Evolutionary conservation across 30 jellyfish, hydroid and myxozoan species (phyloP).

Genomic region (Turritopsis dohrnii): DNA sequence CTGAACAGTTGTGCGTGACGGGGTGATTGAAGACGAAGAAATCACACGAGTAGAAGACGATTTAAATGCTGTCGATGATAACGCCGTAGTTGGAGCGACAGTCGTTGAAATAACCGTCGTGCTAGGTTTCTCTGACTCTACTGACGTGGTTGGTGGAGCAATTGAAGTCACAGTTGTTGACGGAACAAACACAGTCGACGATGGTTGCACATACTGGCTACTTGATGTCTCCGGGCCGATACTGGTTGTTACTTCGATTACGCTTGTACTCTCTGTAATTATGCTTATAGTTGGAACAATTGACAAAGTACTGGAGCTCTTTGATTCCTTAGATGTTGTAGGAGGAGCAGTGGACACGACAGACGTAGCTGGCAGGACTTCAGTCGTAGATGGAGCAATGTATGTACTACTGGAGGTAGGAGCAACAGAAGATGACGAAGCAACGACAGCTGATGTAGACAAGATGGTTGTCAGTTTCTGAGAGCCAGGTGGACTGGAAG

Average conservation of each 20-base stretch:
- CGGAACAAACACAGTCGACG: constrained; percentile 4
- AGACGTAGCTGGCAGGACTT: neutral
- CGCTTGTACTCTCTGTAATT: neutral
- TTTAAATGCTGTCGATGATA: constrained; percentile 33
- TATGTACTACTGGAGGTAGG: neutral
- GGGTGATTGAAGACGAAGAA: constrained; percentile 26
- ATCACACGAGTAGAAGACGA: constrained; percentile 18
- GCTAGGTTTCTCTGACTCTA: constrained; percentile 17
- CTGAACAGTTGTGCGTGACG: constrained; percentile 23
- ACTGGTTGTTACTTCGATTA: neutral
- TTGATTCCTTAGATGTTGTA: neutral
- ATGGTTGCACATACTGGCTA: neutral
- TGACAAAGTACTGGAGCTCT: neutral
- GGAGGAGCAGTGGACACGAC: neutral
- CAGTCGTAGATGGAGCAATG: neutral
- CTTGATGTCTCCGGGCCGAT: neutral
- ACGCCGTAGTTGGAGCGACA: neutral
- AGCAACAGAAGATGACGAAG: neutral
- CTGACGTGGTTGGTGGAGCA: constrained; percentile 39
- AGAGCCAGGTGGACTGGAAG: neutral
- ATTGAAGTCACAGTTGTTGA: constrained; percentile 19
- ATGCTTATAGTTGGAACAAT: neutral
- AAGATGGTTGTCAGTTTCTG: neutral
- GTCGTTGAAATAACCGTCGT: constrained; percentile 15
- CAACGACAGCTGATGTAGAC: neutral